phyloP scores from a whole-genome alignment of 2,113 vertebrate genomes.

The Guaruba guarouba region DNA sequence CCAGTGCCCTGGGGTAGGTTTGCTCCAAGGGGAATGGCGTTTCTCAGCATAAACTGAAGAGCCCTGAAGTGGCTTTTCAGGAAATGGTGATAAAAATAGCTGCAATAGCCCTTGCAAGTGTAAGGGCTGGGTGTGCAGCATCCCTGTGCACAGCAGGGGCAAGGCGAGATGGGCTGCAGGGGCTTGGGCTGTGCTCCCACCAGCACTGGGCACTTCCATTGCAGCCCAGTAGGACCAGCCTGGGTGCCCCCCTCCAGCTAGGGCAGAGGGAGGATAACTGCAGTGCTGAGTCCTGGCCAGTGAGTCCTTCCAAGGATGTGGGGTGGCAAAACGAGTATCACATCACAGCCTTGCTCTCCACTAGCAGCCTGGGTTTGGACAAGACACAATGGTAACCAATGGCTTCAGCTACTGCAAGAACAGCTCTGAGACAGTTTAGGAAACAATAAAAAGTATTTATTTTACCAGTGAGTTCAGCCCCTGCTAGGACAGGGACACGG shows the following conservation, averaged over 20 bases:
- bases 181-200: neutral
- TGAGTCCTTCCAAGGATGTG: rapidly evolving
- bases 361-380: neutral
- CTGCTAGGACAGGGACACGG: neutral
- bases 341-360: neutral
- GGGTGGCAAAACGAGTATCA: neutral
- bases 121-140: neutral
- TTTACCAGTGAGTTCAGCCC: neutral
- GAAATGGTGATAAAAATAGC: neutral
- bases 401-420: neutral
- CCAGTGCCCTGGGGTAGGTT: neutral
- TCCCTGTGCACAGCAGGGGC: rapidly evolving
- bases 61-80: neutral
- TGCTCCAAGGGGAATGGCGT: neutral
- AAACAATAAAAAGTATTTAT: slow-evolving; percentile 31
- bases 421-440: neutral
- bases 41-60: neutral
- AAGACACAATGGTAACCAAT: rapidly evolving
- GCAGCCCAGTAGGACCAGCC: neutral
- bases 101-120: rapidly evolving
- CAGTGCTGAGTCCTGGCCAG: neutral
- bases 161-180: neutral
- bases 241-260: neutral
- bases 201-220: neutral
- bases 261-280: neutral